Evolutionary conservation across 2,797 vertebrate genomes (phyloP), one percentile per base, ranked within the genome.

Genomic region (Lithobates sylvaticus): DNA sequence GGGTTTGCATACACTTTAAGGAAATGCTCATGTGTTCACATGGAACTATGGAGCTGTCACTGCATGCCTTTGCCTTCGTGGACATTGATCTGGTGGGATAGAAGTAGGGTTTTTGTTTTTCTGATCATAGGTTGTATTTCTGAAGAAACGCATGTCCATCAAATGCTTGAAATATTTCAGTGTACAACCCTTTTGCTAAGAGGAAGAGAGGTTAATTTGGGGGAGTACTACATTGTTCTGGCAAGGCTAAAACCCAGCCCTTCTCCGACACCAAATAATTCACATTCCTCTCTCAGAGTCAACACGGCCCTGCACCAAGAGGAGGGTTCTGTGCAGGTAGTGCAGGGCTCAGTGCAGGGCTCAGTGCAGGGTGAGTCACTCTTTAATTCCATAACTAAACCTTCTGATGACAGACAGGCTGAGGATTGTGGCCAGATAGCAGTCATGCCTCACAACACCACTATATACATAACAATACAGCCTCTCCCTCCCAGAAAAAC

Each of bases 211-310:
- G 64, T 80, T 47, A 32, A 69, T 80, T 27, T 7, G 15, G 47
- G 29, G 47, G 65, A 70, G 47, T 61, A 34, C 27, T 47, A 34
- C 72, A 61, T 34, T 75, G 71, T 39, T 61, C 54, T 61, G 54
- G 21, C 21, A 61, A 44, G 16, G 44, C 1, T 0, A 54, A 21
- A 27, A 58, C 71, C 47, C 16, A 76, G 64, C 67, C 67, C 50
- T 39, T 21, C 58, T 50, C 21, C 27, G 23, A 74, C 29, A 68
- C 36, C 9, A n/a, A 74, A 73, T 79, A 34, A 50, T 67, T 54
- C 26, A 74, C 77, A 85, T 85, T 85, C 84, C 78, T 85, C 39
- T 61, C 34, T 21, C 26, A 18, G 67, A 81, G 36, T 74, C 58
- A 85, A n/a, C 12, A 61, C 23, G 7, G 67, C n/a, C 42, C 58